Conservation (phyloP, 2,888 invertebrate species). For the Lycocerus yunnanus region DNA sequence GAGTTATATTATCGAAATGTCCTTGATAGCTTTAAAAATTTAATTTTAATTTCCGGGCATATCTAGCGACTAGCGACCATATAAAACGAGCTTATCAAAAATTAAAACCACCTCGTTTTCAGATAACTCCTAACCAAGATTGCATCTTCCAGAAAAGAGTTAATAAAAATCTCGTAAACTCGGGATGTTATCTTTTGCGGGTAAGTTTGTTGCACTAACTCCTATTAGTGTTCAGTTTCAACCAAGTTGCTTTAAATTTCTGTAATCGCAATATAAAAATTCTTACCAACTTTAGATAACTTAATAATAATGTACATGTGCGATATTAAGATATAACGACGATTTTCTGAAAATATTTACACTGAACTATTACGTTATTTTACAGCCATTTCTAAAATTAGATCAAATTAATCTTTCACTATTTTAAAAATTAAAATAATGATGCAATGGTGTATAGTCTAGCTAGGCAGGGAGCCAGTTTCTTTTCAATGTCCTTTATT, state of each 20-base stretch:
- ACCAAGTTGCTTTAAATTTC: conserved; percentile 4
- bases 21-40: conserved; percentile 41
- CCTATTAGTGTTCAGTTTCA: conserved; percentile 18
- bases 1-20: conserved; percentile 35
- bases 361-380: not conserved
- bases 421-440: not conserved
- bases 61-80: conserved; percentile 30
- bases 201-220: conserved; percentile 31
- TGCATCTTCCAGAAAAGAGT: conserved; percentile 38
- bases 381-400: not conserved
- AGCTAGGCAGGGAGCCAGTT: no score
- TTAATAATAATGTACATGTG: not conserved
- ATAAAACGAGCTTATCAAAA: conserved; percentile 42
- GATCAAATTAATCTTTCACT: not conserved
- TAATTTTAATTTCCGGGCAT: conserved; percentile 42
- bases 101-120: conserved; percentile 35
- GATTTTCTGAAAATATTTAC: not conserved
- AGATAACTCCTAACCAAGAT: conserved; percentile 23
- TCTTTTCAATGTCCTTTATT: no score
- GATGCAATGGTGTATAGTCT: not conserved
- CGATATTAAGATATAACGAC: not conserved
- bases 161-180: conserved; percentile 45
- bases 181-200: conserved; percentile 37
- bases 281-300: not conserved
- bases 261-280: not conserved